A percentile compares a stretch with the other conserved stretches of the same genome.
Conservation (phyloP, 1,140 invertebrate species). For the Melipona quadrifasciata region DNA sequence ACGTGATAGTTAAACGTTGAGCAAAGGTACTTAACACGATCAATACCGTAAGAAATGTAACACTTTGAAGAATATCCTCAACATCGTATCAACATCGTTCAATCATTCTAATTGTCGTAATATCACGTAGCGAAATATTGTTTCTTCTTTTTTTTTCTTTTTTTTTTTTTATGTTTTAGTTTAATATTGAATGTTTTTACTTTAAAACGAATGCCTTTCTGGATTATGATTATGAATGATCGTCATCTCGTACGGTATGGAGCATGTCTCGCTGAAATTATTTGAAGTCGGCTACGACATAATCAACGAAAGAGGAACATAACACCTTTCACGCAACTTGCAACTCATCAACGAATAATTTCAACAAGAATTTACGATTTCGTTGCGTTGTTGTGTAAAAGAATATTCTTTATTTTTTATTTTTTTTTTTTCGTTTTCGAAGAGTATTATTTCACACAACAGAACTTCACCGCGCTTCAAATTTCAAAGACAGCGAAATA, state of each 20-base stretch:
- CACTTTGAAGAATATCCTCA: background rate
- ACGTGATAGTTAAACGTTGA: constrained; percentile 3
- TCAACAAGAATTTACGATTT: background rate
- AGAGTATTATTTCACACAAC: background rate
- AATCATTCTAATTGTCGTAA: background rate
- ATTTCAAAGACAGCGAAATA: background rate
- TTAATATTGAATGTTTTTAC: background rate
- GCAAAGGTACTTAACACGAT: constrained; percentile 13
- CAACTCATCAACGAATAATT: background rate
- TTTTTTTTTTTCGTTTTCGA: background rate
- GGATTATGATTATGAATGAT: background rate
- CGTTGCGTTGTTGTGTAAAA: background rate
- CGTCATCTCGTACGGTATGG: background rate
- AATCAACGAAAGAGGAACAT: constrained; percentile 7
- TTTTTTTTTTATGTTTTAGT: background rate
- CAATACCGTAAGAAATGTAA: background rate
- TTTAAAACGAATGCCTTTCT: background rate
- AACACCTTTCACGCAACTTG: background rate
- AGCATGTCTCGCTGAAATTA: background rate
- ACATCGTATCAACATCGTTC: background rate
- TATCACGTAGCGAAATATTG: background rate
- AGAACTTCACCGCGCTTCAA: background rate
- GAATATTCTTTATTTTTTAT: background rate
- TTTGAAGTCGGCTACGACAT: background rate
- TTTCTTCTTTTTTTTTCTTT: background rate